A percentile compares a stretch with the other conserved stretches of the same genome.
phyloP scores from a whole-genome alignment of 2,888 invertebrate genomes.

The Uropetala carovei region DNA sequence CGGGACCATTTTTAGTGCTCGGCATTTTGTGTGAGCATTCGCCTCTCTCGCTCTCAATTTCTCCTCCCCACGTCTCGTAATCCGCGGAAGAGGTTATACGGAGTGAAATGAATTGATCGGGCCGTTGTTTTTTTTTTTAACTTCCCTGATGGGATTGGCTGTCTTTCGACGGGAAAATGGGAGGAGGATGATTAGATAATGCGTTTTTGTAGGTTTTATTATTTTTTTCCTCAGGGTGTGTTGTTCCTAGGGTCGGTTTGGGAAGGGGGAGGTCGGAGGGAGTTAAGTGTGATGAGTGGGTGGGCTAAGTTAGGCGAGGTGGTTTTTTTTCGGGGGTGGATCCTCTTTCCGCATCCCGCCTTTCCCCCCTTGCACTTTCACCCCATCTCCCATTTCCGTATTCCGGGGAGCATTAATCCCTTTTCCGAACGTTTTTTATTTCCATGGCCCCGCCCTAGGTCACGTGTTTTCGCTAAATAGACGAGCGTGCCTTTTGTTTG shows the following conservation, averaged over 20 bases:
- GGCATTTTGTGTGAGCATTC: not conserved
- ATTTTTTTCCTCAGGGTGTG: not conserved
- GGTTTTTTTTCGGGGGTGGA: not conserved
- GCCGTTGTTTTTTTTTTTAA: not conserved
- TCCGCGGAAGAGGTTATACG: not conserved
- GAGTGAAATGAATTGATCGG: not conserved
- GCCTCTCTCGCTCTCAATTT: not conserved
- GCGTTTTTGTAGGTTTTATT: not conserved
- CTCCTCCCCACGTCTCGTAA: not conserved
- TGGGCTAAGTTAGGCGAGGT: not conserved
- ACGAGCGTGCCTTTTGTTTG: not conserved
- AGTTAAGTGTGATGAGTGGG: not conserved
- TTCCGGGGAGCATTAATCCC: not conserved
- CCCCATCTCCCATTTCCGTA: not conserved
- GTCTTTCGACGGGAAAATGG: not conserved
- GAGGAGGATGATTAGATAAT: not conserved
- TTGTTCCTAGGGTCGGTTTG: not conserved
- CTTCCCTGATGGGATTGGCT: not conserved
- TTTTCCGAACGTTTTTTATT: not conserved
- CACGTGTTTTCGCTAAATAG: not conserved
- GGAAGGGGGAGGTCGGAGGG: not conserved
- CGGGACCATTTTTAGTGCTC: not conserved
- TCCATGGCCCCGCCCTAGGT: constrained; percentile 3
- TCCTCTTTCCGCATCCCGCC: not conserved
- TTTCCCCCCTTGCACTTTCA: not conserved